A percentile compares a stretch with the other conserved stretches of the same genome.
phyloP scores from a whole-genome alignment of 2,888 invertebrate genomes.

The Amblyjoppa fuscipennis region DNA sequence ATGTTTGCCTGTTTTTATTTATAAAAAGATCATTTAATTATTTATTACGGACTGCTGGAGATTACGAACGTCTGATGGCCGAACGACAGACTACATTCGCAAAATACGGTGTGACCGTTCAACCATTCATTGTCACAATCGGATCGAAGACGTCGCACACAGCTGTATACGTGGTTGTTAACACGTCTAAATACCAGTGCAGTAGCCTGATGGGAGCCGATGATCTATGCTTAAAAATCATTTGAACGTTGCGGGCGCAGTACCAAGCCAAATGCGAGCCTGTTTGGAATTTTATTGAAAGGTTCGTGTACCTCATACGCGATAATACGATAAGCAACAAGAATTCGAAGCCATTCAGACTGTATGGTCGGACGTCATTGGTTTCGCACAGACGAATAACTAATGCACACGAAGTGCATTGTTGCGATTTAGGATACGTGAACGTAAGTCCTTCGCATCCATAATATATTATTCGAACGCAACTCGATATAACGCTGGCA shows the following conservation, averaged over 20 bases:
- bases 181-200: conserved; percentile 33
- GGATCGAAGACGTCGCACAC: conserved; percentile 37
- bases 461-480: background rate
- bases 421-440: background rate
- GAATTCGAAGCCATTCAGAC: conserved; percentile 1
- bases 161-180: conserved; percentile 43
- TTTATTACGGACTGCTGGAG: conserved; percentile 2
- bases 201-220: conserved; percentile 40
- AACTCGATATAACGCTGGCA: background rate
- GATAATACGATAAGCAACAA: conserved; percentile 26
- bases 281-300: conserved; percentile 50
- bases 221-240: conserved; percentile 53
- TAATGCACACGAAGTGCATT: background rate
- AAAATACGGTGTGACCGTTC: conserved; percentile 42
- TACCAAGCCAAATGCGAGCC: conserved; percentile 44
- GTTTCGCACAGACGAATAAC: background rate
- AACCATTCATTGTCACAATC: conserved; percentile 41
- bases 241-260: conserved; percentile 40
- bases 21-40: background rate
- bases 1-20: background rate
- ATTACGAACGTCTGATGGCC: conserved; percentile 29
- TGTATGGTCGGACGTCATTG: conserved; percentile 38
- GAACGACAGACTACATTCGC: conserved; percentile 27
- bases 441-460: too few relatives aligned
- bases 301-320: conserved; percentile 39